phyloP scores from a whole-genome alignment of 2,113 vertebrate species.

The Coracopsis vasa region DNA sequence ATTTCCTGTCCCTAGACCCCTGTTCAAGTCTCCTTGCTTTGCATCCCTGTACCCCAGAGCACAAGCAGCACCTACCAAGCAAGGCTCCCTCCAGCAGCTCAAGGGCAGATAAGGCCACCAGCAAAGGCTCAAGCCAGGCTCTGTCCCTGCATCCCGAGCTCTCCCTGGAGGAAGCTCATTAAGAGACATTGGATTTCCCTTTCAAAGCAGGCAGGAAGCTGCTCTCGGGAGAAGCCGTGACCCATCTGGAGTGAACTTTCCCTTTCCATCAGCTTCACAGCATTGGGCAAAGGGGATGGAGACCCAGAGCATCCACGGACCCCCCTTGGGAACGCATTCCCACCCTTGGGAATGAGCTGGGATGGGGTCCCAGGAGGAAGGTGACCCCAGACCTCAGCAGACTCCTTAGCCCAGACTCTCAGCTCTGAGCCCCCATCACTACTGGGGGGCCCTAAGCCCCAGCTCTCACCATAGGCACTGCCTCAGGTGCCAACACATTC shows the following conservation, averaged over 20 bases:
- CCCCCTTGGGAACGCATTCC: accelerated
- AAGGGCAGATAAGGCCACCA: not conserved
- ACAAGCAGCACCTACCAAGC: not conserved
- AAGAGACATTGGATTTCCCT: not conserved
- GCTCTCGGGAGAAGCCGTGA: no score
- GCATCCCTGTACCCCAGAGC: not conserved
- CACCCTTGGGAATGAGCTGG: accelerated
- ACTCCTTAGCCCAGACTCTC: not conserved
- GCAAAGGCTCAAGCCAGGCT: not conserved
- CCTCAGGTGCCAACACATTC: not conserved
- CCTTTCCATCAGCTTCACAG: not conserved
- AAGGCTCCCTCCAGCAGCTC: not conserved
- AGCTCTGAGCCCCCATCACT: not conserved
- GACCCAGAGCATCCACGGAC: accelerated
- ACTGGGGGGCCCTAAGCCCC: not conserved
- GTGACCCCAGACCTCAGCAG: not conserved
- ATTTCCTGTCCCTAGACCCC: not conserved
- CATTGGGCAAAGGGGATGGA: accelerated
- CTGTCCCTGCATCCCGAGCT: not conserved
- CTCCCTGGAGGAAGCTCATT: not conserved
- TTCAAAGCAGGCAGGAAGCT: not conserved
- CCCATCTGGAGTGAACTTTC: not conserved
- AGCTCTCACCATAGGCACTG: accelerated
- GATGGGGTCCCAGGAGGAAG: not conserved
- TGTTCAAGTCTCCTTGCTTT: not conserved